Conservation (phyloP, 2,797 vertebrate species). For the Danio choprae region DNA sequence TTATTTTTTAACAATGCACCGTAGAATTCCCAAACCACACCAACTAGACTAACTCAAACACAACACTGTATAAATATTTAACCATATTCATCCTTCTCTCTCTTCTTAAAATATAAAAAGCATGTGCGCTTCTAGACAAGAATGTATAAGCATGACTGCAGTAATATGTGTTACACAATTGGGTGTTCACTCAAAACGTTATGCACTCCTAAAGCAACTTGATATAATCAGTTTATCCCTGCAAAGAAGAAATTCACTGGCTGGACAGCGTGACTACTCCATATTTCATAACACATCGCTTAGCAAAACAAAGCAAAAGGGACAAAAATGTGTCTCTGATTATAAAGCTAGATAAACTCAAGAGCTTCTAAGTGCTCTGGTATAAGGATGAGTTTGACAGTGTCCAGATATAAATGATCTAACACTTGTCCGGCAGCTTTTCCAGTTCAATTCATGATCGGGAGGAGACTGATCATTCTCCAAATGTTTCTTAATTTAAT, state of each 20-base stretch:
- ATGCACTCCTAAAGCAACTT: too few species aligned
- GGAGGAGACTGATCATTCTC: not conserved
- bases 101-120: not conserved
- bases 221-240: too few species aligned
- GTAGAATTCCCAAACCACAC: too few species aligned
- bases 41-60: too few species aligned
- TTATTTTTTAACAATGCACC: too few species aligned
- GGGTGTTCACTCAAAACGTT: not conserved
- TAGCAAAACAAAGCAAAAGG: too few species aligned
- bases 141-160: not conserved
- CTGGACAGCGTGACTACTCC: too few species aligned
- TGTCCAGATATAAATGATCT: slow-evolving; percentile 43
- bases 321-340: too few species aligned
- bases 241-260: too few species aligned
- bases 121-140: not conserved
- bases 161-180: not conserved
- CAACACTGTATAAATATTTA: not conserved
- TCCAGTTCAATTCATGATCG: not conserved
- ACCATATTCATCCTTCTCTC: not conserved
- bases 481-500: not conserved
- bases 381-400: not conserved
- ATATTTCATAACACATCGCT: too few species aligned
- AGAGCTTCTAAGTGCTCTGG: not conserved
- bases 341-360: not conserved
- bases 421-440: slow-evolving; percentile 16